Evolutionary conservation across 53 echinoderm and acorn worm species (phyloP).

Genomic region (Holothuria leucospilota): DNA sequence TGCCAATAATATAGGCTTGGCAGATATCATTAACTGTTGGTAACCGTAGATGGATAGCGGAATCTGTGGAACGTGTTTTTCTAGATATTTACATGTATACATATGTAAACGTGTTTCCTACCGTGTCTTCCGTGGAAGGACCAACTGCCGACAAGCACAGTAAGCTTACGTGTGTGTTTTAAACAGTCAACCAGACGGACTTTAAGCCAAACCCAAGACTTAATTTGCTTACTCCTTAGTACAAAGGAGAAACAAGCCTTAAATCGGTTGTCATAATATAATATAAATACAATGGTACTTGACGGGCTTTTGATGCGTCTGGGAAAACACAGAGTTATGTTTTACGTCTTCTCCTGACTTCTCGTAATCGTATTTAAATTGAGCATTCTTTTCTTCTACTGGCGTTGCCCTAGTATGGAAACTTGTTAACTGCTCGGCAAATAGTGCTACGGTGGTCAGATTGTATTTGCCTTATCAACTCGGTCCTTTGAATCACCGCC

Average conservation of each 20-base stretch:
- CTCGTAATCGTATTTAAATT: constrained; percentile 1
- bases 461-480: constrained; percentile 12
- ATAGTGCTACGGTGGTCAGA: not conserved
- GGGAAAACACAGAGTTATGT: constrained; percentile 36
- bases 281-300: constrained; percentile 32
- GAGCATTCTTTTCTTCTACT: not conserved
- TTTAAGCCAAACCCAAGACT: too few relatives aligned
- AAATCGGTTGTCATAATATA: constrained; percentile 38
- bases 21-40: too few relatives aligned
- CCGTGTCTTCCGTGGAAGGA: too few relatives aligned
- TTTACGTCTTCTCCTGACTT: not conserved
- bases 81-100: too few relatives aligned
- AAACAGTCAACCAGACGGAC: too few relatives aligned
- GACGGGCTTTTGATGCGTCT: constrained; percentile 34
- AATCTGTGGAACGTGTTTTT: too few relatives aligned
- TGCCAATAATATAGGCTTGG: too few relatives aligned
- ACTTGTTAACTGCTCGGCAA: constrained; percentile 34
- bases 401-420: constrained; percentile 22
- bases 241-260: constrained; percentile 28
- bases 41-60: too few relatives aligned
- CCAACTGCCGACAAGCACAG: too few relatives aligned
- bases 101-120: too few relatives aligned
- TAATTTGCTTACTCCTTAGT: too few relatives aligned
- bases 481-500: constrained; percentile 36
- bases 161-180: too few relatives aligned